These are phyloP conservation scores for Eleutherodactylus coqui DNA, from an alignment of 2,797 vertebrate species.

Conservation along the genomic window DNA sequence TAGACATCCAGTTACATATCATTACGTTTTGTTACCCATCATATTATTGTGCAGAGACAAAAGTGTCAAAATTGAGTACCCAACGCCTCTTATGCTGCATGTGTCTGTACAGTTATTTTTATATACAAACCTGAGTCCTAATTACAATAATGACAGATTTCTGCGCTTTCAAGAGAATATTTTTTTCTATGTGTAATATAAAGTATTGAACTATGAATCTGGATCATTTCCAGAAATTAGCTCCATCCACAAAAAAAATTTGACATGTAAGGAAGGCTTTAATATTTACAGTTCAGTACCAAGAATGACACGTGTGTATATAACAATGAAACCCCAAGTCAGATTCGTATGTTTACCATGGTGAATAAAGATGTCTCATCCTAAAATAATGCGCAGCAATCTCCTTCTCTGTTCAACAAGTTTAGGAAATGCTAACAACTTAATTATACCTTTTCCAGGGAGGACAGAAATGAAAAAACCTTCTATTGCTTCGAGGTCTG, in stretches of 20 bases:
- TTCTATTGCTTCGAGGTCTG: no score
- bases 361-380: neutral
- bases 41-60: neutral
- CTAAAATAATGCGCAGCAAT: neutral
- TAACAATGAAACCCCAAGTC: neutral
- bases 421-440: no score
- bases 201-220: neutral
- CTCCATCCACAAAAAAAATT: neutral
- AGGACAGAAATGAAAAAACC: no score
- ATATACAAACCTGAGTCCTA: neutral
- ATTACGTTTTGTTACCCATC: neutral
- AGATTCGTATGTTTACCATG: neutral
- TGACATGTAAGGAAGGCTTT: neutral
- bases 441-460: no score
- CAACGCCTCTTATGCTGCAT: neutral
- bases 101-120: neutral
- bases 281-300: neutral
- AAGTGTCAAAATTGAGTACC: neutral
- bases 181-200: neutral
- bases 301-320: neutral
- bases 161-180: neutral
- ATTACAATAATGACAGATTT: neutral
- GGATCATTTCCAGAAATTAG: neutral
- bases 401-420: neutral
- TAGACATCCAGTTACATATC: neutral